Base-by-base conservation (phyloP, 2,888 invertebrate genomes). In the Agriopis aurantiaria region DNA sequence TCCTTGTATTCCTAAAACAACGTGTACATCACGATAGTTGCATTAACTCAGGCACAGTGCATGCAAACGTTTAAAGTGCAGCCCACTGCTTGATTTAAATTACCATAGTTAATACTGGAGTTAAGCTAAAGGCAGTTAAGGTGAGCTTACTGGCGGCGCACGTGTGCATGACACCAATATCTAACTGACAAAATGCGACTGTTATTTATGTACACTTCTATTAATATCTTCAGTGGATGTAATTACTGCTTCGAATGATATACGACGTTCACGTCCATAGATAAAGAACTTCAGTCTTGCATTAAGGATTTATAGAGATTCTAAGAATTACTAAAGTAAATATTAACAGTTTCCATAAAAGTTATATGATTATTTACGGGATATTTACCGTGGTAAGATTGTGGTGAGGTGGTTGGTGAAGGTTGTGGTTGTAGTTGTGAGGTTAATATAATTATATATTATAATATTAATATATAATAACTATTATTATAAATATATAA, bases 201-300 rank as follows among this genome's bases (percentile, higher is more conserved):
- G 85, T 84, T 85, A 82, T 88, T 83, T 85, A 89, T 88, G 84
- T 82, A 83, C 78, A 85, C 81, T 66, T 51, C 87, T 89, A 88
- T 85, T 85, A 87, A 88, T 89, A 89, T 78, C 81, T 70, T 78
- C 78, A 51, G 46, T 69, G 46, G 53, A 23, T 60, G 53, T 61
- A 69, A 84, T 80, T 81, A 80, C 78, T 79, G 81, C 81, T 85
- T 75, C 76, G 80, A 78, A 82, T 85, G 85, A 87, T 87, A 83
- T 85, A 85, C 83, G 76, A 79, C 76, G 78, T 80, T 81, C 81
- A 83, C 80, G 82, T 82, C 80, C 76, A 79, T 74, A 74, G 73
- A 74, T 69, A 78, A 77, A 75, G 73, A 72, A 71, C 72, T 75
- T 72, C 74, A 75, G 75, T 76, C 68, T 48, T 11, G 64, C 23